These are phyloP conservation scores for Thyatira batis DNA, from an alignment of 2,888 invertebrate genomes.

Conservation along the genomic window DNA sequence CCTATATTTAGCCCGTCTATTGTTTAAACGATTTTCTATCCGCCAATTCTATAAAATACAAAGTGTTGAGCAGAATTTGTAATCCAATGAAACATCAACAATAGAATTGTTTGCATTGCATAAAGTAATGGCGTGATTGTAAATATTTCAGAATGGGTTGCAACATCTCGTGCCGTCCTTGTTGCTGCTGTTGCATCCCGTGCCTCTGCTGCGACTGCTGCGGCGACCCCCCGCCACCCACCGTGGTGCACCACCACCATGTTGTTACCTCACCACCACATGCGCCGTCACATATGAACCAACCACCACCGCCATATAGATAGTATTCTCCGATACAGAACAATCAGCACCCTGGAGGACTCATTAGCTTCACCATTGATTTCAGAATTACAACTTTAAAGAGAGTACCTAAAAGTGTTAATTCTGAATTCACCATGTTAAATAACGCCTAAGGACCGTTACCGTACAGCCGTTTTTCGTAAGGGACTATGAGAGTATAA, in stretches of 20 bases:
- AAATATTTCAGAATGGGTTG: slow-evolving; percentile 69
- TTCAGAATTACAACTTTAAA: no score
- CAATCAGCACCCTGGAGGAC: not conserved
- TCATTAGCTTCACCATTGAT: no score
- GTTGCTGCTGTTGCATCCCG: slow-evolving; percentile 73
- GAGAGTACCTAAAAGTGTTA: no score
- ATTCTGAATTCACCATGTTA: no score
- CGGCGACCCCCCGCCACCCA: slow-evolving; percentile 42
- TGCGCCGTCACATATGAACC: slow-evolving; percentile 23
- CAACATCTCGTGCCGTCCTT: slow-evolving; percentile 68
- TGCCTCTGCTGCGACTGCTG: slow-evolving; percentile 72
- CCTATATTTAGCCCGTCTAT: no score
- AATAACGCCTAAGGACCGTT: no score
- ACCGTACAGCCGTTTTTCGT: no score
- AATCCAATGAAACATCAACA: no score
- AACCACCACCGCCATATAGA: slow-evolving; percentile 53
- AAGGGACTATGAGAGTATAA: no score
- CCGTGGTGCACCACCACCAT: slow-evolving; percentile 50
- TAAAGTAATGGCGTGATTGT: not conserved
- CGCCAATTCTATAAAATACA: no score
- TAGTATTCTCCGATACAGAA: slow-evolving; percentile 11
- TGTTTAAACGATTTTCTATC: no score
- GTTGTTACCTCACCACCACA: slow-evolving; percentile 24
- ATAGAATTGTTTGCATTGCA: not conserved
- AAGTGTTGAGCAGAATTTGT: no score